A percentile compares a stretch with the other conserved stretches of the same genome.
phyloP scores from a whole-genome alignment of 2,113 vertebrate genomes.

The Spilogale gracilis region DNA sequence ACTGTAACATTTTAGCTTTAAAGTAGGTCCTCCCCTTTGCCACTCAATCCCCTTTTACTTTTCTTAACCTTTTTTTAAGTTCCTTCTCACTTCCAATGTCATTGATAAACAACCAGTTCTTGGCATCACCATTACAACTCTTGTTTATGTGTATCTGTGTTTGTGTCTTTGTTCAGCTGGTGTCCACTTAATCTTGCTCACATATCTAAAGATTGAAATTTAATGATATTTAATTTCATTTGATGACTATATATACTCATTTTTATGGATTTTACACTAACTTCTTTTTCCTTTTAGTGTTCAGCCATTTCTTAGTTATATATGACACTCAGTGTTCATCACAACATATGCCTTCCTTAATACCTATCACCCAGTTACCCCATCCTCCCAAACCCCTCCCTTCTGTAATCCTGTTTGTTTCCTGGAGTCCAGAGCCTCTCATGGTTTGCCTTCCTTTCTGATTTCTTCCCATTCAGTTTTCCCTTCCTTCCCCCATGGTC shows the following conservation, averaged over 20 bases:
- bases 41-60: not conserved
- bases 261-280: not conserved
- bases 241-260: not conserved
- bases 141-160: not conserved
- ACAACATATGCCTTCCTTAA: not conserved
- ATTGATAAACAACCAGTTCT: not conserved
- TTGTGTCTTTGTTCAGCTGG: not conserved
- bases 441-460: not conserved
- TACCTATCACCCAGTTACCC: not conserved
- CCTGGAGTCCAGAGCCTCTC: not conserved
- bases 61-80: not conserved
- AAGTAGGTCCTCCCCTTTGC: not conserved
- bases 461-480: not conserved
- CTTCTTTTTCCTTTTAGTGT: not conserved
- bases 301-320: not conserved
- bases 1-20: not conserved
- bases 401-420: not conserved
- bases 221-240: not conserved
- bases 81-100: not conserved
- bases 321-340: not conserved
- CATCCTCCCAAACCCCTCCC: not conserved
- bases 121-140: not conserved
- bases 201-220: not conserved
- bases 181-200: not conserved
- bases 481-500: not conserved